Evolutionary conservation across 2,888 invertebrate genomes (phyloP).

Genomic region (Artemia sinica): DNA sequence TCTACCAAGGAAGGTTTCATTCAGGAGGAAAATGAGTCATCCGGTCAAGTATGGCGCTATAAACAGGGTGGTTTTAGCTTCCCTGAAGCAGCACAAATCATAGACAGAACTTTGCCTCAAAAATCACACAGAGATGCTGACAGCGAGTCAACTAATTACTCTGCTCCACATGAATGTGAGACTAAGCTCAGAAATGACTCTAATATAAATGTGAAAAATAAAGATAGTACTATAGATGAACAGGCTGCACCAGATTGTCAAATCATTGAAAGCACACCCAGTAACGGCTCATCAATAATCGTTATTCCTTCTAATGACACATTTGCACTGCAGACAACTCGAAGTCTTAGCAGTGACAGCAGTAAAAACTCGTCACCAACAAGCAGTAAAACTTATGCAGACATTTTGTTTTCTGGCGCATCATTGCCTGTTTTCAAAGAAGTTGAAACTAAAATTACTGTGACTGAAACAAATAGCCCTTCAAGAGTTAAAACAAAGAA

Average conservation of each 20-base stretch:
- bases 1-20: too few species aligned
- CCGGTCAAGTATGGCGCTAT: background rate
- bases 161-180: background rate
- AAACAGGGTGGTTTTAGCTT: background rate
- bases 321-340: background rate
- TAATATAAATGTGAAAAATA: background rate
- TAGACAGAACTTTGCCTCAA: background rate
- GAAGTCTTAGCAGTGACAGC: background rate
- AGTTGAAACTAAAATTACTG: background rate
- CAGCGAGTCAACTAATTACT: background rate
- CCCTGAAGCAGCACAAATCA: background rate
- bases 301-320: background rate
- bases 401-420: constrained; percentile 16
- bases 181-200: background rate
- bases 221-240: background rate
- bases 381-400: constrained; percentile 15
- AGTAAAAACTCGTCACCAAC: background rate
- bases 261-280: background rate
- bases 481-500: background rate
- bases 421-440: background rate
- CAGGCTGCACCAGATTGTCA: background rate
- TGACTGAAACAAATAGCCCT: background rate
- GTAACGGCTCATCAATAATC: background rate
- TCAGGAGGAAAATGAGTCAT: background rate
- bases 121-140: background rate